phyloP scores from a whole-genome alignment of 1,140 invertebrate genomes.

The Trissolcus basalis region DNA sequence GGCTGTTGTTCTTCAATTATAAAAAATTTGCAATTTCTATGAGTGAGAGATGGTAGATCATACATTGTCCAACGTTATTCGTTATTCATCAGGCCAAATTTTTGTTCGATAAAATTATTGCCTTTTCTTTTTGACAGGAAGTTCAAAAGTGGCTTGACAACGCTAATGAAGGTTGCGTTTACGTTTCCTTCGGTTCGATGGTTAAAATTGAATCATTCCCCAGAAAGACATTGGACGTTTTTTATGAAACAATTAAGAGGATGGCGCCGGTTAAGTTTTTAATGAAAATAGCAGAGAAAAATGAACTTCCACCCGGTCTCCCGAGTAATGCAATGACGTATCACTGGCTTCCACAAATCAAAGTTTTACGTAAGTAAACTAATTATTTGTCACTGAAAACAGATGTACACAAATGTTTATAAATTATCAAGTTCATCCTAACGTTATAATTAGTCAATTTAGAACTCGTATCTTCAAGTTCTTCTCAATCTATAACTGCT shows the following conservation, averaged over 20 bases:
- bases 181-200: conserved; percentile 84
- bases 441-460: no score
- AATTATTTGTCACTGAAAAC: conserved; percentile 3
- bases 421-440: no score
- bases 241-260: conserved; percentile 62
- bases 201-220: conserved; percentile 79
- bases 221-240: conserved; percentile 49
- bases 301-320: conserved; percentile 67
- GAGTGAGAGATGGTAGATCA: no score
- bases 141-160: conserved; percentile 81
- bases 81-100: no score
- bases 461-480: no score
- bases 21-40: conserved; percentile 39
- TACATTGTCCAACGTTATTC: no score
- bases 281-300: conserved; percentile 63
- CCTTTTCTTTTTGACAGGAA: conserved; percentile 72
- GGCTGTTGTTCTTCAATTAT: background rate
- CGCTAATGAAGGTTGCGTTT: conserved; percentile 82
- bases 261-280: conserved; percentile 63
- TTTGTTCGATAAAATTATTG: no score
- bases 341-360: conserved; percentile 81
- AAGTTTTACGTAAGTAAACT: conserved; percentile 64
- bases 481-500: no score
- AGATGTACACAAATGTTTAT: no score
- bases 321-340: conserved; percentile 80